Percentiles rank a stretch among this genome's conserved stretches.
Conservation (phyloP, 2,113 vertebrate genomes). For the Camelus bactrianus region DNA sequence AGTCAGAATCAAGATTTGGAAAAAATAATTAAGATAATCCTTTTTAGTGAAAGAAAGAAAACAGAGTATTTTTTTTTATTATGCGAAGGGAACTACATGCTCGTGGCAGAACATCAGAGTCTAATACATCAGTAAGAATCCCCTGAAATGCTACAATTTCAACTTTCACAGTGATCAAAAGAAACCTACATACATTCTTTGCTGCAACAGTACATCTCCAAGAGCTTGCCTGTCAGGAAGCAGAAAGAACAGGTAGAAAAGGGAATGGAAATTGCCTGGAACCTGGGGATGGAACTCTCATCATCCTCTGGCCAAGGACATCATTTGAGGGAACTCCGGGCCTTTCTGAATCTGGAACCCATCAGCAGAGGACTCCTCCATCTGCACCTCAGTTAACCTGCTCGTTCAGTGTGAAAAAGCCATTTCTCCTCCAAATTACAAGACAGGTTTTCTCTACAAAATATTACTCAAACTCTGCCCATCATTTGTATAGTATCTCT, state of each 20-base stretch:
- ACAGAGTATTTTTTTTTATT: not conserved
- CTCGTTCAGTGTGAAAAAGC: not conserved
- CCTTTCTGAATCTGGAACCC: not conserved
- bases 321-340: not conserved
- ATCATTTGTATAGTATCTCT: not conserved
- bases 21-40: not conserved
- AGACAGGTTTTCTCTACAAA: not conserved
- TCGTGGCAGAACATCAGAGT: not conserved
- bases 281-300: not conserved
- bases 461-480: not conserved
- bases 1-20: not conserved
- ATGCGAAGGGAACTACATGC: not conserved
- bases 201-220: not conserved
- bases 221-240: not conserved
- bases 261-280: not conserved
- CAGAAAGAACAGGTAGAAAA: not conserved
- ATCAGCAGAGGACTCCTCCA: accelerated
- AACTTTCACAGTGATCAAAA: not conserved
- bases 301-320: accelerated
- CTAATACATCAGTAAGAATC: not conserved
- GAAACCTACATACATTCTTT: not conserved
- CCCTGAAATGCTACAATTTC: not conserved
- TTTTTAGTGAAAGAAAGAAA: not conserved
- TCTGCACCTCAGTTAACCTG: not conserved
- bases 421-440: not conserved